Evolutionary conservation across 2,888 invertebrate species (phyloP), one percentile per base, ranked within the genome.

Genomic region (Marronus borbonicus): DNA sequence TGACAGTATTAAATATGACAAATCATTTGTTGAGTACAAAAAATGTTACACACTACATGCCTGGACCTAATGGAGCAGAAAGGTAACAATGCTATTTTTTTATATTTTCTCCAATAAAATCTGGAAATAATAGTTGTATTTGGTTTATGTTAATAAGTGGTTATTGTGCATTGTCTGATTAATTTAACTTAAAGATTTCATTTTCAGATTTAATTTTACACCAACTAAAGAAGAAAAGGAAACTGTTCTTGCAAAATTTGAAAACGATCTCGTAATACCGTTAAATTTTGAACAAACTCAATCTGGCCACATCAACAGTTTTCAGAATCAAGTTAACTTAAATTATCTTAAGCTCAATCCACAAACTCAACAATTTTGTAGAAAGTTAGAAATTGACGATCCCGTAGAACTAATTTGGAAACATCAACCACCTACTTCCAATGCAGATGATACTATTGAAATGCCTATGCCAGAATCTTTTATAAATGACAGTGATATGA

Each of bases 21-120:
- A 97, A 99, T 90, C 96, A 98, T 89, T 91, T 98, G 66, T 88
- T 96, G 62, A 94, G 93, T 85, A 92, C 95, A 0, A 94, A 93
- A 85, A 92, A 90, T 84, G 87, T 90, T 10, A 90, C 90, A 65
- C 92, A 92, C 83, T 97, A 95, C 86, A 93, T 98, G 93, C 98
- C 98, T 0, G 96, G 96, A 8, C 93, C 94, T 52, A 93, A 93
- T 52, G 90, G 92, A 31, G 89, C 89, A 82, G 94, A 93, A 84
- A 93, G 94, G 92, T 94, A 87, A 68, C 20, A 8, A 31, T 36
- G 31, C 7, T 36, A 36, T 36, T 5, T 36, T 36, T 36, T 36
- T 7, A 5, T 5, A 36, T 36, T 5, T 36, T 36, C 31, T 36
- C 5, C 5, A 36, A 36, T 36, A 36, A 36, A 36, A 36, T 5